Base-by-base conservation (phyloP, 2,797 vertebrate species). In the Sorex maritimensis region DNA sequence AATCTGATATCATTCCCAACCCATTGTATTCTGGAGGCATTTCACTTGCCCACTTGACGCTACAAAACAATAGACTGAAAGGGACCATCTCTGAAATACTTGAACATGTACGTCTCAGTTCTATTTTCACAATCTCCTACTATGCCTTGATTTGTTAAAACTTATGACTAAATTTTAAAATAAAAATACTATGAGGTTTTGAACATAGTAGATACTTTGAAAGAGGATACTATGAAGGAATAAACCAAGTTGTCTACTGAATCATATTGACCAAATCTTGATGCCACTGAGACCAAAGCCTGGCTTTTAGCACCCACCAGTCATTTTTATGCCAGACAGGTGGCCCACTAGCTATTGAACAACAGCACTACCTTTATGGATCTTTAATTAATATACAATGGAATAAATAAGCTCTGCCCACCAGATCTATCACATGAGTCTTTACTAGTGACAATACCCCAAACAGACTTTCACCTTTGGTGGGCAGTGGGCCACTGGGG, bases 221-320 rank as follows among this genome's bases (percentile, higher is more conserved):
- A 92, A 69, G 61, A 95, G 46, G n/a, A 44, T 67, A 65, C n/a
- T 86, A 73, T 3, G 17, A 87, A 81, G 26, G 65, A 13, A 81
- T 69, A 80, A 88, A 79, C 73, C 15, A 87, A 90, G 81, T 58
- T 83, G 63, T 72, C 80, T 49, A 89, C 83, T 75, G 58, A n/a
- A 77, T 88, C 46, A 69, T 12, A n/a, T 1, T 46, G 49, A 79
- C 81, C 93, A 93, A 94, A 71, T 85, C 30, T 85, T 92, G 52
- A 28, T 90, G 52, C 34, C 71, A 68, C 30, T 26, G 23, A 94
- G 61, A 87, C 81, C 17, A 86, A 94, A 63, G 46, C 69, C 72
- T 55, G 79, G 23, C 19, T 87, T 71, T 90, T 61, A 86, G 26
- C 38, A 84, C 84, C 5, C 1, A 87, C 41, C n/a, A 12, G 46